Conservation (phyloP, 2,113 vertebrate genomes). For the Balaeniceps rex region DNA sequence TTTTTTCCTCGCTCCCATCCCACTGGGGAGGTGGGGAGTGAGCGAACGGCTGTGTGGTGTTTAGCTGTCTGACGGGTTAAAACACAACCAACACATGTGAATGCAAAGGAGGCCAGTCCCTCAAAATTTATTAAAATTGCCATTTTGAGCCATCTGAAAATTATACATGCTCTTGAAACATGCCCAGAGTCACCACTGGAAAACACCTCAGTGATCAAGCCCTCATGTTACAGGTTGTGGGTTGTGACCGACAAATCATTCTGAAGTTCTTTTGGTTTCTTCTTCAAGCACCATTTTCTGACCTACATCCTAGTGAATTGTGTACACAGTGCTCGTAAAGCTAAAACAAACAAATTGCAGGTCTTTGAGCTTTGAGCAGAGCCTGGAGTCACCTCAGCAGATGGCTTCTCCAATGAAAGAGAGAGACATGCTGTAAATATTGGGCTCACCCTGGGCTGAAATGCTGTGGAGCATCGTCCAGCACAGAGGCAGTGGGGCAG, state of each 20-base stretch:
- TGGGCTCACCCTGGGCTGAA: background rate
- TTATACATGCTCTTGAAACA: background rate
- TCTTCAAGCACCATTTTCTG: background rate
- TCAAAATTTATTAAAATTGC: background rate
- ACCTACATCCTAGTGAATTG: background rate
- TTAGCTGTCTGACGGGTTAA: too few relatives aligned
- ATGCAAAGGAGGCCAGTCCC: background rate
- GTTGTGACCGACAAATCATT: background rate
- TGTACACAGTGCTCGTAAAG: background rate
- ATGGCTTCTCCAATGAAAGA: background rate
- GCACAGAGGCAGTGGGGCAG: background rate
- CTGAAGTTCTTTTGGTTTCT: background rate
- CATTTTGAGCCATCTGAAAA: background rate
- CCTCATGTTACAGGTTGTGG: background rate
- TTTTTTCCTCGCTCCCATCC: too few relatives aligned
- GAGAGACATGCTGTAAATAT: background rate
- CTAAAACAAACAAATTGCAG: background rate
- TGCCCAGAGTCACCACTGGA: background rate
- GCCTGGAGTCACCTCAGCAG: background rate
- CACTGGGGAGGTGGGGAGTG: too few relatives aligned
- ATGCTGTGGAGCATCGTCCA: background rate
- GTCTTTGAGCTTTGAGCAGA: background rate
- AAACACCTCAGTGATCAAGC: background rate
- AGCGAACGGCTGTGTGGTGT: too few relatives aligned
- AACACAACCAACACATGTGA: background rate